Evolutionary conservation across 2,113 vertebrate genomes (phyloP).

Genomic region (Athene noctua): DNA sequence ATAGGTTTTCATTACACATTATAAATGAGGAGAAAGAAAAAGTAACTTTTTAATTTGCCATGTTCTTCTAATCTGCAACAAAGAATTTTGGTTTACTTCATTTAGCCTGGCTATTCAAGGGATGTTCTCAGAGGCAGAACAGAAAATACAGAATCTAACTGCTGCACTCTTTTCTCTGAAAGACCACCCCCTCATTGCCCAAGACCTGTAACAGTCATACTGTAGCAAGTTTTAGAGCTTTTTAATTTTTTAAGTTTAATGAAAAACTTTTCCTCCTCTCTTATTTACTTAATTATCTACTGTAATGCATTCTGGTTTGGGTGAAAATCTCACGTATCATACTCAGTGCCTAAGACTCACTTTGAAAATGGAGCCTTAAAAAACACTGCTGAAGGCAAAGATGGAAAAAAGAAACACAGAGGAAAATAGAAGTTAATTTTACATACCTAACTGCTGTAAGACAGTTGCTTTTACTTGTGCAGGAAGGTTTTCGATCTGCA

Average conservation of each 20-base stretch:
- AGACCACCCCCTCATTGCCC: not conserved
- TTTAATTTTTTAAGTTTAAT: not conserved
- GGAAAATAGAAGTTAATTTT: conserved; percentile 10
- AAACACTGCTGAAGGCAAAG: conserved; percentile 16
- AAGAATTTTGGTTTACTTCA: not conserved
- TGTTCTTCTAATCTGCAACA: not conserved
- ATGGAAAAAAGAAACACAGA: not conserved
- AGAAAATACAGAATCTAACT: not conserved
- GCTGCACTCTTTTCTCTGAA: not conserved
- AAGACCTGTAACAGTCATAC: not conserved
- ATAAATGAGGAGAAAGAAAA: not conserved
- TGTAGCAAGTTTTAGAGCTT: not conserved
- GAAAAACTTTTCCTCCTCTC: not conserved
- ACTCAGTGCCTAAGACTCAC: not conserved
- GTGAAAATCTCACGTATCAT: not conserved
- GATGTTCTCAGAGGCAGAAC: not conserved
- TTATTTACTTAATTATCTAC: conserved; percentile 1
- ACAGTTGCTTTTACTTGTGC: conserved; percentile 97
- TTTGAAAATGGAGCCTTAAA: conserved; percentile 6
- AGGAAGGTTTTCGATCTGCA: conserved; percentile 95
- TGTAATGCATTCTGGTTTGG: not conserved
- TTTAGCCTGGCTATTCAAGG: not conserved
- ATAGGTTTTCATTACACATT: not conserved
- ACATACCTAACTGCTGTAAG: conserved; percentile 97
- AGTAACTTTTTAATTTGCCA: not conserved